Conservation (phyloP, 2,888 invertebrate species). For the Anoplius nigerrimus region DNA sequence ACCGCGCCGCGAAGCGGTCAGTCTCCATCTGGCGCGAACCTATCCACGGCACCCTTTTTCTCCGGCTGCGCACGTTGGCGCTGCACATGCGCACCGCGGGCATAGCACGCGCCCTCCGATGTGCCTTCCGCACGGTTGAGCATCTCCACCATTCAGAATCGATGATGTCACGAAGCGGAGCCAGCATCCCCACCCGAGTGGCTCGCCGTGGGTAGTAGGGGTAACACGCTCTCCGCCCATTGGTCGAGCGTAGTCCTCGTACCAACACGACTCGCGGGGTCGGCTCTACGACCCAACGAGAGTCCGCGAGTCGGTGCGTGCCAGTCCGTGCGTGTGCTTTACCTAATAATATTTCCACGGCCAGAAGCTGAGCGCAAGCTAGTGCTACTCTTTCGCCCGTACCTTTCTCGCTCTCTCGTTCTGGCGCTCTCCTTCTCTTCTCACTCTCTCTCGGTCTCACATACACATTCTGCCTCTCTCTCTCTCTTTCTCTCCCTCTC, state of each 20-base stretch:
- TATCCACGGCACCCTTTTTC: conserved; percentile 45
- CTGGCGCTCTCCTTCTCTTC: neutral
- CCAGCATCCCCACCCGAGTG: conserved; percentile 54
- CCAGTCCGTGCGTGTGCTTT: conserved; percentile 63
- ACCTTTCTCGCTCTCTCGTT: neutral
- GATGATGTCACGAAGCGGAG: conserved; percentile 71
- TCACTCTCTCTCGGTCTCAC: conserved; percentile 7
- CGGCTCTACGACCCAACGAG: conserved; percentile 59
- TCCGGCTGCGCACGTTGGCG: conserved; percentile 29
- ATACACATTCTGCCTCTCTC: conserved; percentile 21
- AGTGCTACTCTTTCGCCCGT: neutral
- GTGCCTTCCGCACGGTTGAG: conserved; percentile 74
- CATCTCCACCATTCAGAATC: conserved; percentile 75
- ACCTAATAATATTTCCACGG: conserved; percentile 61
- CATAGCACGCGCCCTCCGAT: conserved; percentile 70
- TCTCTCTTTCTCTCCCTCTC: conserved; percentile 8
- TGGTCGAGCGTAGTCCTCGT: conserved; percentile 51
- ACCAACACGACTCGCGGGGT: conserved; percentile 58
- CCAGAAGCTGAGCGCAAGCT: conserved; percentile 29
- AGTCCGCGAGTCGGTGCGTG: conserved; percentile 60
- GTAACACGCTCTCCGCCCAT: conserved; percentile 49
- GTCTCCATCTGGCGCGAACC: conserved; percentile 62
- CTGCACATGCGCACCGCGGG: conserved; percentile 55
- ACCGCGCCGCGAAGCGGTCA: conserved; percentile 46
- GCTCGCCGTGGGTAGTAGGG: conserved; percentile 35